Evolutionary conservation across 2,113 vertebrate species (phyloP), one percentile per base, ranked within the genome.

Genomic region (Vimba vimba): DNA sequence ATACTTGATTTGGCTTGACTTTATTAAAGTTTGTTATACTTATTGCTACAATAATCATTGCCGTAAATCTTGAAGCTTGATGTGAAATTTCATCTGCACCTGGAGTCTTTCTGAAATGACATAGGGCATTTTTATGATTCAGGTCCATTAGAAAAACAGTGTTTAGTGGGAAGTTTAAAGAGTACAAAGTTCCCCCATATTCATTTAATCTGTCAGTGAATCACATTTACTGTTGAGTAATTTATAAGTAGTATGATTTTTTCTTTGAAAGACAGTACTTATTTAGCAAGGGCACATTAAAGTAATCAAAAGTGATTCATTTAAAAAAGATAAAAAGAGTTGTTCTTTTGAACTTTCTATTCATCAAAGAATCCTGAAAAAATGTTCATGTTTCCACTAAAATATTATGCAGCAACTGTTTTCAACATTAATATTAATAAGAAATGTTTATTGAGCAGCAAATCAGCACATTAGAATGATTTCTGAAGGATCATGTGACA

Each of bases 81-180:
- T 75, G 73, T 47, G 73, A 75, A n/a, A 74, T 47, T 23, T n/a
- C 36, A 69, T 39, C 19, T 71, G 15, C 7, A 71, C 33, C 39
- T 47, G 71, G 71, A 47, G 12, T 75, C 45, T 75, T 27, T 75
- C 23, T 68, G 6, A 27, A 4, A 8, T 17, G 43, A 75, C n/a
- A 47, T 43, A n/a, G 43, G 73, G n/a, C 43, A 75, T 75, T 75
- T 75, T 47, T 47, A 27, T 47, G 43, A 75, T 47, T 75, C 71
- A 75, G 43, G 43, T 75, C 45, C 12, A 27, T 47, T 43, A 25
- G 39, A 75, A 43, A 47, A 75, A 47, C 21, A 25, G 71, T 0
- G 2, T 78, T 12, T 79, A 79, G 77, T 60, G 25, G 55, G 77
- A 79, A 79, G 55, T 12, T n/a, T 79, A 39, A n/a, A 60, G 55